Percentiles rank a stretch among this genome's conserved stretches.
phyloP scores from a whole-genome alignment of 2,797 vertebrate species.

The Ictinia mississippiensis region DNA sequence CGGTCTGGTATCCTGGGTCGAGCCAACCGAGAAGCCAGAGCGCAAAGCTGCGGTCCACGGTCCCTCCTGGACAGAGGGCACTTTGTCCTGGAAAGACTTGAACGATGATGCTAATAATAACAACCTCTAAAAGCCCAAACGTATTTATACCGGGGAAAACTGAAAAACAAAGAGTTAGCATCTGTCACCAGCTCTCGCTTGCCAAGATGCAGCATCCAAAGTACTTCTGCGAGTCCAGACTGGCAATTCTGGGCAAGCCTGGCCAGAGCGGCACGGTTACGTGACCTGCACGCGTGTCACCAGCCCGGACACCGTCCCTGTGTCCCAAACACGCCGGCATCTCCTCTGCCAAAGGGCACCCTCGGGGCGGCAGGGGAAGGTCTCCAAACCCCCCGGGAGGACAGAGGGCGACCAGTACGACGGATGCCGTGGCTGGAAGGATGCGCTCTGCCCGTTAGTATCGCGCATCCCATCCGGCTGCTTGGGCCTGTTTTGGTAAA shows the following conservation, averaged over 20 bases:
- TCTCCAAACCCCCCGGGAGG: not conserved
- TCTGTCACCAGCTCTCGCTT: conserved; percentile 8
- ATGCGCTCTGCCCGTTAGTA: not conserved
- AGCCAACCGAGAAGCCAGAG: not conserved
- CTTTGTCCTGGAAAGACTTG: not conserved
- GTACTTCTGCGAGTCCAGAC: not conserved
- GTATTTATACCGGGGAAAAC: not conserved
- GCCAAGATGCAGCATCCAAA: conserved; percentile 39
- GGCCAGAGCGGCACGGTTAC: rapidly evolving
- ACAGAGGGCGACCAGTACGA: rapidly evolving
- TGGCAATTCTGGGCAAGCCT: not conserved
- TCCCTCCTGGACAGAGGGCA: not conserved
- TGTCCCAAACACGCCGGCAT: not conserved
- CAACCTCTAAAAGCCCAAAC: not conserved
- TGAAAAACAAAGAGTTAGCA: conserved; percentile 45
- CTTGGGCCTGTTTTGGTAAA: not conserved
- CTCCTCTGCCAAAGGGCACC: not conserved
- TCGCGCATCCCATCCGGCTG: not conserved
- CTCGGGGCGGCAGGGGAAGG: not conserved
- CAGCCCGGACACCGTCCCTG: rapidly evolving
- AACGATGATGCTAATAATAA: not conserved
- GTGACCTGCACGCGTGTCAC: not conserved
- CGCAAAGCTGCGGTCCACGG: not conserved
- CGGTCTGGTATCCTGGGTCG: rapidly evolving
- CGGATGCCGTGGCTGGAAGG: not conserved